Base-by-base conservation (phyloP, 1,140 invertebrate genomes). In the Babylonia areolata region DNA sequence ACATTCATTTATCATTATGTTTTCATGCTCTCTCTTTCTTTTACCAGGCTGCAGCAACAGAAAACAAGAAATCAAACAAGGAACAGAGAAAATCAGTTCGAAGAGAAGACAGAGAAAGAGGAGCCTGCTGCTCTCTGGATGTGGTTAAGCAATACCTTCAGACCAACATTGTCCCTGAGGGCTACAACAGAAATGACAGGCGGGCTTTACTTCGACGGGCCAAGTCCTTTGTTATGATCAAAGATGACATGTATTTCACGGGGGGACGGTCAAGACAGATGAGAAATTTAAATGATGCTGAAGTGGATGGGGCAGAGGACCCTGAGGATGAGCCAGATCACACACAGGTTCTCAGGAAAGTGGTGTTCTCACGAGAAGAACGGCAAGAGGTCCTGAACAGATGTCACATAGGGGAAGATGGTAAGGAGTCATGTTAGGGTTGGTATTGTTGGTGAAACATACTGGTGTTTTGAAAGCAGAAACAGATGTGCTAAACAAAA, bases 291-390 rank as follows among this genome's bases (percentile, higher is more conserved):
- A 28, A 33, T 15, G 58, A 64, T 64, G 54, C 31, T 28, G 81
- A 69, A 23, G 37, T n/a, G 28, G 46, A 54, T 31, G 42, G 31
- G 3, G 42, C 31, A 31, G 42, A 81, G 35, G n/a, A 58, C 33
- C 81, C 81, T 17, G 81, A 64, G 31, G 46, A 82, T 28, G 81
- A 82, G 35, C 39, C 83, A 17, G 75, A 77, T 37, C 71, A 78
- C 51, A 78, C 71, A 5, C 71, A 85, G 71, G 40, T 58, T 39
- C 73, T 85, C 3, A 77, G 84, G 75, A 85, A 85, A 17, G 71
- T 46, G 39, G 20, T 75, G 15, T 58, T 75, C 33, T 78, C 71
- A 58, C 28, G 33, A 2, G 73, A 77, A 35, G 84, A 85, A 15
- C 42, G 64, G 51, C 35, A 58, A 3, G 46, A 78, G 15, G 46